Conservation (phyloP, 1,140 invertebrate genomes). For the Aethina tumida region DNA sequence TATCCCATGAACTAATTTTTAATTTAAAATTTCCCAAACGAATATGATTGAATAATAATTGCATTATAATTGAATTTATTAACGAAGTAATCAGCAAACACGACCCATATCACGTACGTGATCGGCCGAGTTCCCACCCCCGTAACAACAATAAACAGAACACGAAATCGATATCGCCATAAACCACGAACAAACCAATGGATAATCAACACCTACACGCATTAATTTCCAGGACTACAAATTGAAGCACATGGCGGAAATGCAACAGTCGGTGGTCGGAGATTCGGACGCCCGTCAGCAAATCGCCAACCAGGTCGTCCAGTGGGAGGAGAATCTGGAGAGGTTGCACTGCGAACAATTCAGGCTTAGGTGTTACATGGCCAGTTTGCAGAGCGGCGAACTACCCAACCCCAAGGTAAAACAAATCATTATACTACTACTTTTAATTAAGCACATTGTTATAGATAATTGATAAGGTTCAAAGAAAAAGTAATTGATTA, state of each 20-base stretch:
- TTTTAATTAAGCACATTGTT: not conserved
- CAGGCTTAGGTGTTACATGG: slow-evolving; percentile 91
- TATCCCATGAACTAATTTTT: too few relatives aligned
- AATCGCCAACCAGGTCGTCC: slow-evolving; percentile 83
- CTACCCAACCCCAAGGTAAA: slow-evolving; percentile 94
- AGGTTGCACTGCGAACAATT: slow-evolving; percentile 95
- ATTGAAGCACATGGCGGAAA: slow-evolving; percentile 94
- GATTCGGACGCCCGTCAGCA: slow-evolving; percentile 85
- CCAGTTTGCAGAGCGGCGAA: slow-evolving; percentile 90
- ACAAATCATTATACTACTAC: not conserved
- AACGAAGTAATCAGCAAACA: too few relatives aligned
- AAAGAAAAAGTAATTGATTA: too few relatives aligned
- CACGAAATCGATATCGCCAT: too few relatives aligned
- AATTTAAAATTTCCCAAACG: too few relatives aligned
- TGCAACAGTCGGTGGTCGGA: slow-evolving; percentile 88
- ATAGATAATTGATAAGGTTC: not conserved
- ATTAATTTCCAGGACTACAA: slow-evolving; percentile 88
- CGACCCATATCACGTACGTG: too few relatives aligned
- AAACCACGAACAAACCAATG: too few relatives aligned
- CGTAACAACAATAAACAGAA: too few relatives aligned
- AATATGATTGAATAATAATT: too few relatives aligned
- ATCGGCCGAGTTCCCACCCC: too few relatives aligned
- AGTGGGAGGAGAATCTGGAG: slow-evolving; percentile 96
- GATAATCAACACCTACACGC: too few relatives aligned
- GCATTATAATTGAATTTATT: too few relatives aligned